Evolutionary conservation across 2,113 vertebrate genomes (phyloP).

Genomic region (Sylvia atricapilla): DNA sequence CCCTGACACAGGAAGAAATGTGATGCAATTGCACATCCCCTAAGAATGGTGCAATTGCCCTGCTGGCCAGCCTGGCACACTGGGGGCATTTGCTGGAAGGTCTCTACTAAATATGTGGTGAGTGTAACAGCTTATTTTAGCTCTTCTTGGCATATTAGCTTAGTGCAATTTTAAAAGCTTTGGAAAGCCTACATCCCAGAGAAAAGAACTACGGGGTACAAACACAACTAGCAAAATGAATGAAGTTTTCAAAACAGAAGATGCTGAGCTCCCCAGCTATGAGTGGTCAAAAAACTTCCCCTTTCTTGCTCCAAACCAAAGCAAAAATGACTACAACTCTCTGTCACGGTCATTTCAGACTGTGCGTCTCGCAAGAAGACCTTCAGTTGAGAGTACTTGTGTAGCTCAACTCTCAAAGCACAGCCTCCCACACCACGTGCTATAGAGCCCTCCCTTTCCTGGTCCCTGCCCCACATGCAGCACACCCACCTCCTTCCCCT

Average conservation of each 20-base stretch:
- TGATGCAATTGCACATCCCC: not conserved
- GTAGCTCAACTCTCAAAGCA: not conserved
- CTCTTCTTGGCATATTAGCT: not conserved
- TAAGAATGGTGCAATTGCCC: not conserved
- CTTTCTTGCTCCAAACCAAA: not conserved
- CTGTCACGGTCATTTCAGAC: rapidly evolving
- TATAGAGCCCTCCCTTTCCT: not conserved
- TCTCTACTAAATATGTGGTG: not conserved
- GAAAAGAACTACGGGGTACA: not conserved
- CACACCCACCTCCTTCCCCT: not conserved
- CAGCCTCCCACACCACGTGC: not conserved
- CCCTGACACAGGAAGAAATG: not conserved
- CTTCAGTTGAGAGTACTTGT: not conserved
- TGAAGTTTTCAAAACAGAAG: not conserved
- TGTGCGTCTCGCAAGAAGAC: rapidly evolving
- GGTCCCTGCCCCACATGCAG: not conserved
- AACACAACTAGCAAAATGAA: not conserved
- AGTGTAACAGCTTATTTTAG: rapidly evolving
- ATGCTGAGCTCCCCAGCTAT: not conserved
- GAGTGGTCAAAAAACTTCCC: not conserved
- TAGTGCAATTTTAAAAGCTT: not conserved
- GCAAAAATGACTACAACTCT: not conserved
- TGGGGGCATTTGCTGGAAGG: not conserved
- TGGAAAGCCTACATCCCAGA: not conserved
- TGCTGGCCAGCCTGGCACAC: not conserved